These are phyloP conservation scores for Onychomys leucogaster DNA, from an alignment of 2,797 vertebrate species.

Conservation along the genomic window DNA sequence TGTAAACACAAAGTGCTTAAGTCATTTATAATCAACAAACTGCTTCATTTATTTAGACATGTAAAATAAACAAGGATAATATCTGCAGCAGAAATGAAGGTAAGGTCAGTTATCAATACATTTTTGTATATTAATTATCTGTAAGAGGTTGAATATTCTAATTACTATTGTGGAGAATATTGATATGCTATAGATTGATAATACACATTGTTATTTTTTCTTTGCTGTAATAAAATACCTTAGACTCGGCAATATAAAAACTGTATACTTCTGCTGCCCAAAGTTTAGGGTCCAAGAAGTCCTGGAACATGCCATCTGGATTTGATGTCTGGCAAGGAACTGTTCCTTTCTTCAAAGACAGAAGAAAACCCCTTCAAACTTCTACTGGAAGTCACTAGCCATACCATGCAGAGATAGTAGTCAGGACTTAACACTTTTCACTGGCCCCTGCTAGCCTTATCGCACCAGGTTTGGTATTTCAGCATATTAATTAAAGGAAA, in stretches of 20 bases:
- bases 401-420: background rate
- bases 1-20: background rate
- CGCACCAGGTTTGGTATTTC: background rate
- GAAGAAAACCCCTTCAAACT: background rate
- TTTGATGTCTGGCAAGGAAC: background rate
- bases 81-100: background rate
- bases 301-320: background rate
- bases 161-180: background rate
- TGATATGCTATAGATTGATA: background rate
- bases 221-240: background rate
- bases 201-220: background rate
- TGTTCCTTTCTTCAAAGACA: background rate
- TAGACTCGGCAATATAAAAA: background rate
- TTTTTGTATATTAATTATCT: background rate
- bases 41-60: background rate
- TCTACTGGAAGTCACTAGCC: background rate
- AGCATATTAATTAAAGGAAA: background rate
- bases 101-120: background rate
- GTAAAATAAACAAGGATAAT: slow-evolving; percentile 44
- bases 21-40: slow-evolving; percentile 41
- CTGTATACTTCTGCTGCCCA: background rate
- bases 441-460: background rate
- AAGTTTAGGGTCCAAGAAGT: background rate
- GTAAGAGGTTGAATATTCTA: background rate
- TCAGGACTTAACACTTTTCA: background rate